Evolutionary conservation across 2,888 invertebrate genomes (phyloP).

Genomic region (Cetonia aurata): DNA sequence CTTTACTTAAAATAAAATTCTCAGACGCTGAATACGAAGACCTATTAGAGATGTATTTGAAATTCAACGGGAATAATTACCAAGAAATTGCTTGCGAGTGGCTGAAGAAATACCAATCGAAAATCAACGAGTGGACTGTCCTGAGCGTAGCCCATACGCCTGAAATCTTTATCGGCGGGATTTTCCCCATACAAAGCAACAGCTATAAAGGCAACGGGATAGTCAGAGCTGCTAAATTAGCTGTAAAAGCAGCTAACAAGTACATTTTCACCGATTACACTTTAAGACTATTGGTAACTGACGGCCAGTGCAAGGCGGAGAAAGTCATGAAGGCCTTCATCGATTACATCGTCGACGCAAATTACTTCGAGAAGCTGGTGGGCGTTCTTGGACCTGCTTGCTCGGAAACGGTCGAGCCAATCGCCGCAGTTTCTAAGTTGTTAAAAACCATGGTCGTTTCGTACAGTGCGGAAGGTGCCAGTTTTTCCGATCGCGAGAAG

Average conservation of each 20-base stretch:
- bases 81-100: conserved; percentile 76
- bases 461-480: conserved; percentile 83
- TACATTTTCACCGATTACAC: conserved; percentile 73
- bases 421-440: conserved; percentile 81
- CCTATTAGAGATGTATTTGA: conserved; percentile 65
- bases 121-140: conserved; percentile 42
- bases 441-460: conserved; percentile 80
- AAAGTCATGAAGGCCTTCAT: conserved; percentile 82
- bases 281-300: conserved; percentile 70
- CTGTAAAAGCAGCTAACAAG: conserved; percentile 69
- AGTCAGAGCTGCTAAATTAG: conserved; percentile 73
- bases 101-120: conserved; percentile 69
- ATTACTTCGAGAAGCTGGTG: conserved; percentile 71
- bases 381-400: conserved; percentile 86
- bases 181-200: conserved; percentile 76
- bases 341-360: conserved; percentile 71
- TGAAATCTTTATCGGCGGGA: conserved; percentile 74
- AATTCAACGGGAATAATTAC: conserved; percentile 30
- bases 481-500: conserved; percentile 75
- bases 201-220: conserved; percentile 74
- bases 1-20: conserved; percentile 69
- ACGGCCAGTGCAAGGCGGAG: conserved; percentile 80
- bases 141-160: not conserved
- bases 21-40: conserved; percentile 69
- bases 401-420: conserved; percentile 84